These are phyloP conservation scores for Zoanthus sociatus DNA, from an alignment of 92 coral and sea anemone genomes.

Conservation along the genomic window DNA sequence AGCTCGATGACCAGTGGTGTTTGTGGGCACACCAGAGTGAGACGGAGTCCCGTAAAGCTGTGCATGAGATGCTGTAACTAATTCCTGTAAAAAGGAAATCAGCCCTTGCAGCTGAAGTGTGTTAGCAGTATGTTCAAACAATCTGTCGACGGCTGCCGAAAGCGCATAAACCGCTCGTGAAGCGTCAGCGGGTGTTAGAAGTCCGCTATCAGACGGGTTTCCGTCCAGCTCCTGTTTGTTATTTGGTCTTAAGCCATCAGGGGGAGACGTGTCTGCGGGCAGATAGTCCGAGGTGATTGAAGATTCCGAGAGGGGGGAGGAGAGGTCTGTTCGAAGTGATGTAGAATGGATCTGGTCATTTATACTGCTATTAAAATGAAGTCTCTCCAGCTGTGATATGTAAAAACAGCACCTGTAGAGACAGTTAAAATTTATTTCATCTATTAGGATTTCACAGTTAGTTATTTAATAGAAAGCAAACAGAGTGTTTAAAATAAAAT, in stretches of 20 bases:
- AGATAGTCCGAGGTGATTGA: conserved; percentile 87
- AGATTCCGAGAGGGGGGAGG: conserved; percentile 94
- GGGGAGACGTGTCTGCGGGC: conserved; percentile 85
- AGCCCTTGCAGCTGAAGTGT: conserved; percentile 81
- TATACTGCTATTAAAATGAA: conserved; percentile 74
- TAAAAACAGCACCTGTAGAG: conserved; percentile 86
- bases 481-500: too few relatives aligned
- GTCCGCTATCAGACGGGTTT: conserved; percentile 70
- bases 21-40: conserved; percentile 45
- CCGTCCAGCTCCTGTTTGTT: conserved; percentile 74
- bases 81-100: conserved; percentile 74
- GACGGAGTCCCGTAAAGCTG: conserved; percentile 78
- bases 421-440: background rate
- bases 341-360: conserved; percentile 70
- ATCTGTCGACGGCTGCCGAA: conserved; percentile 96
- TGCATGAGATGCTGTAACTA: conserved; percentile 84
- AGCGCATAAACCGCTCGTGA: conserved; percentile 98
- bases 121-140: conserved; percentile 97
- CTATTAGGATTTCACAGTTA: too few relatives aligned
- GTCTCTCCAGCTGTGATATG: conserved; percentile 87
- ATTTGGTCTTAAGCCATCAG: conserved; percentile 73
- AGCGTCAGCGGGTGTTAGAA: conserved; percentile 87
- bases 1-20: conserved; percentile 58
- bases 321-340: conserved; percentile 71
- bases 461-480: too few relatives aligned